Conservation (phyloP, 2,797 vertebrate genomes). For the Molothrus ater region DNA sequence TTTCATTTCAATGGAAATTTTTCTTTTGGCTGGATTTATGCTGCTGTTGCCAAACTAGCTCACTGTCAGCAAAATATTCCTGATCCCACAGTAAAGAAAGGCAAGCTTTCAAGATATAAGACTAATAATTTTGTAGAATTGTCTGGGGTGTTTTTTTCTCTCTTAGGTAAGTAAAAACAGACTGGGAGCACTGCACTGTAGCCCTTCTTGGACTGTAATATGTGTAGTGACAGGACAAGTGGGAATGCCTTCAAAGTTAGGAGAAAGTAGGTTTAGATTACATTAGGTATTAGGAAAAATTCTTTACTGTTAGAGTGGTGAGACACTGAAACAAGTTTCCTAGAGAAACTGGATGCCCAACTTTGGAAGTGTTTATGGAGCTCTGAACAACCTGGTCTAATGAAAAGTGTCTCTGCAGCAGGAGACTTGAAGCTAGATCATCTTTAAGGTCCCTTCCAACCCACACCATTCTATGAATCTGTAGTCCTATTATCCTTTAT, state of each 20-base stretch:
- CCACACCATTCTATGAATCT: background rate
- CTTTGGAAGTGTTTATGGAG: background rate
- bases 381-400: background rate
- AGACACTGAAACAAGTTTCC: background rate
- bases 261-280: background rate
- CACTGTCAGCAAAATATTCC: background rate
- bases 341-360: background rate
- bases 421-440: background rate
- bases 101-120: background rate
- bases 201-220: background rate
- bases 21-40: background rate
- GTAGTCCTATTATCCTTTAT: background rate
- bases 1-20: background rate
- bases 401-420: background rate
- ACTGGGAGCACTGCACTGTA: background rate
- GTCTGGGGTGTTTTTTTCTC: fast-evolving
- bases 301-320: background rate
- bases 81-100: background rate
- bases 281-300: too few species aligned
- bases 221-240: background rate
- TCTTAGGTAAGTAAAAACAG: background rate
- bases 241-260: background rate
- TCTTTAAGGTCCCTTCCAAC: background rate
- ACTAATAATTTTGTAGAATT: background rate
- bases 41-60: background rate